Conservation (phyloP, 2,888 invertebrate species). For the Chrysodeixis includens region DNA sequence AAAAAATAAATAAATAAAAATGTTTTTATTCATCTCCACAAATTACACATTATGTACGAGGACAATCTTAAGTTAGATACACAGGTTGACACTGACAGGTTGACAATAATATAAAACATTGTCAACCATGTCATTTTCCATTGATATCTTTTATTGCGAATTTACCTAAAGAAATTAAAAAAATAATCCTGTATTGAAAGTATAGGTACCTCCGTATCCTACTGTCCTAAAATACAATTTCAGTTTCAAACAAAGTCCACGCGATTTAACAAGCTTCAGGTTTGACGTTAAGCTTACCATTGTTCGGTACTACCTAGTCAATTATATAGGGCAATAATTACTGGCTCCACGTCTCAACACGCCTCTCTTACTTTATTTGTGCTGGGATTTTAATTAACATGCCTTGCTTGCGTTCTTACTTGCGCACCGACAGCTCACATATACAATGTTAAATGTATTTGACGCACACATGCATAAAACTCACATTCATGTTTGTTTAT, state of each 20-base stretch:
- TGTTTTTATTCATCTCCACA: no score
- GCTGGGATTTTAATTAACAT: constrained; percentile 53
- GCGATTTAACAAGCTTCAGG: constrained; percentile 8
- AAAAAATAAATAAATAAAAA: no score
- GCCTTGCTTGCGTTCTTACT: constrained; percentile 13
- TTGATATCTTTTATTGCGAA: no score
- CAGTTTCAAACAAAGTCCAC: neutral
- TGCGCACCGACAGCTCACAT: constrained; percentile 5
- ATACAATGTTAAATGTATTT: constrained; percentile 14
- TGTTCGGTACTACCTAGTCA: constrained; percentile 19
- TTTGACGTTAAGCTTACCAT: constrained; percentile 16
- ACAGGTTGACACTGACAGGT: no score
- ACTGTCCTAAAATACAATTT: neutral
- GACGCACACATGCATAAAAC: neutral
- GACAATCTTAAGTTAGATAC: no score
- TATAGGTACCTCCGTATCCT: no score
- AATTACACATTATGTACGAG: no score
- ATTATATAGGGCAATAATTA: constrained; percentile 41
- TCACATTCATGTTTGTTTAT: constrained; percentile 9
- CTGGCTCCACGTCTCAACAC: constrained; percentile 20
- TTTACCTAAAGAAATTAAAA: no score
- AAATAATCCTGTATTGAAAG: no score
- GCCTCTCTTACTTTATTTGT: constrained; percentile 44
- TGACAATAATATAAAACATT: no score
- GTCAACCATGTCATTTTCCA: no score